Base-by-base conservation (phyloP, 2,888 invertebrate genomes). In the Zhuqinia jingwanae region DNA sequence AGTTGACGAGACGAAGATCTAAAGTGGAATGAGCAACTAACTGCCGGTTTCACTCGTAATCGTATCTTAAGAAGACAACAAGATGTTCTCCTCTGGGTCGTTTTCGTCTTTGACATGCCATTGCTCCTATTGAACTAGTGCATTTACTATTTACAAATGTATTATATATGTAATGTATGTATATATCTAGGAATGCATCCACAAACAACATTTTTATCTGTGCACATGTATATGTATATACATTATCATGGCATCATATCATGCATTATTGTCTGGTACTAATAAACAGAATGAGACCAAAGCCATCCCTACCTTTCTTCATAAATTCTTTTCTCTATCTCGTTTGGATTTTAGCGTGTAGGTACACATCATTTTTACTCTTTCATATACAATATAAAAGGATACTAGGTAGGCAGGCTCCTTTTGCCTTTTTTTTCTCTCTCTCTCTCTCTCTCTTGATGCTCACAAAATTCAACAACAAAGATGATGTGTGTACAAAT, bases 1-100 rank as follows among this genome's bases (percentile, higher is more conserved):
- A 83, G 83, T 87, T 87, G 87, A 75, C 77, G 30, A 75, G 58
- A 27, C 79, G 83, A 85, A 73, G 75, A 86, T 85, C 83, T 85
- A 75, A 75, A 82, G 85, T 77, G 83, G 88, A 88, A 85, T 88
- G 88, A 86, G 78, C 85, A 79, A 81, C 80, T 50, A 83, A 86
- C 85, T 83, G 88, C 88, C 88, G 88, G 88, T 85, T 88, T 83
- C 85, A 75, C 88, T 88, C 79, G 73, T 85, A 79, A 79, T 85
- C 58, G 70, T 85, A 68, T 84, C 78, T 84, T 70, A 70, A 53
- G 50, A 30, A 45, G 50, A 78, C 17, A 65, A 65, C 65, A 17
- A 42, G 30, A 17, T 42, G 36, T 65, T 65, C 60, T 27, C 20
- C 56, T 56, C 25, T 60, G 22, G 15, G 27, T 60, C 60, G 25